Evolutionary conservation across 2,113 vertebrate genomes (phyloP).

Genomic region (Seriola aureovittata): DNA sequence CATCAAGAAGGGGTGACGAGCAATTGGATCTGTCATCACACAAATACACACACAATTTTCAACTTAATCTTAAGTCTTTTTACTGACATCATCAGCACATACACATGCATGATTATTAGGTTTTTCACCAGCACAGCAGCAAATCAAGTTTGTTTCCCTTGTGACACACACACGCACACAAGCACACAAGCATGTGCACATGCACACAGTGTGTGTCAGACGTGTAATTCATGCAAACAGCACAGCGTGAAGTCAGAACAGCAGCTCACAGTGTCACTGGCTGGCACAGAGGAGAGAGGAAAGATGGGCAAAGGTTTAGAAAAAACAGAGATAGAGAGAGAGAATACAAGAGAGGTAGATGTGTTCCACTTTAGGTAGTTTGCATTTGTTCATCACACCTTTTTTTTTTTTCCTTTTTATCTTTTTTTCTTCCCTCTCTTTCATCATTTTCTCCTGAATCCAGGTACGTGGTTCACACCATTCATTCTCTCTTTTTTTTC

Average conservation of each 20-base stretch:
- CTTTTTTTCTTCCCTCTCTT: not conserved
- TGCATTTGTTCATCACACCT: not conserved
- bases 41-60: not conserved
- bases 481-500: conserved; percentile 18
- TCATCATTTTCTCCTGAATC: not conserved
- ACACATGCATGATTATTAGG: not conserved
- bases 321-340: conserved; percentile 6
- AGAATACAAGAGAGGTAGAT: not conserved
- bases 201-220: conserved; percentile 9
- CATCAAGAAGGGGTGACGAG: not conserved
- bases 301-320: conserved; percentile 22
- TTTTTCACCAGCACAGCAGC: conserved; percentile 10
- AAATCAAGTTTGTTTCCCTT: conserved; percentile 33
- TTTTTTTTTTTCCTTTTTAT: not conserved
- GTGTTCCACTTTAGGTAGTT: not conserved
- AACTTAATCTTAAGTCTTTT: not conserved
- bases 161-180: conserved; percentile 2
- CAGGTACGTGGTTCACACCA: not conserved
- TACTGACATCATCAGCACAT: not conserved
- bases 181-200: not conserved
- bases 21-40: conserved; percentile 17
- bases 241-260: conserved; percentile 39
- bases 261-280: conserved; percentile 13
- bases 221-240: conserved; percentile 37
- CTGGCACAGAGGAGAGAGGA: conserved; percentile 32